Evolutionary conservation across 2,888 invertebrate species (phyloP).

Genomic region (Oxytorus armatus): DNA sequence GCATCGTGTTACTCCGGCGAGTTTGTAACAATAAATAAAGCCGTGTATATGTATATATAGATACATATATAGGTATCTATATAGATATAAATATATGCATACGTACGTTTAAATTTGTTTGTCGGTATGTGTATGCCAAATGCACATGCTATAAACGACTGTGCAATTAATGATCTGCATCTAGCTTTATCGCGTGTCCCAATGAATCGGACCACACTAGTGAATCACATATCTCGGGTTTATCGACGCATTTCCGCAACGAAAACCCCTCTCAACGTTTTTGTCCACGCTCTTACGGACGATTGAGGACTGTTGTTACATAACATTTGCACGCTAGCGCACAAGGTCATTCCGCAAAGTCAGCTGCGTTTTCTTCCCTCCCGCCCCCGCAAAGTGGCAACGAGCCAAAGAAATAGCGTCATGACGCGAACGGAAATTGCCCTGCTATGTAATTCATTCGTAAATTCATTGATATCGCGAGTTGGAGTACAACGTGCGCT

Average conservation of each 20-base stretch:
- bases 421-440: conserved; percentile 25
- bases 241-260: conserved; percentile 17
- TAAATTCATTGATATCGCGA: conserved; percentile 55
- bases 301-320: conserved; percentile 18
- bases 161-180: background rate
- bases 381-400: conserved; percentile 23
- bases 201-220: background rate
- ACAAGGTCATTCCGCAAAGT: conserved; percentile 40
- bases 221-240: background rate
- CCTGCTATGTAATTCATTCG: conserved; percentile 9
- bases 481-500: conserved; percentile 10
- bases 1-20: too few species aligned
- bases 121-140: background rate
- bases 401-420: conserved; percentile 46
- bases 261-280: background rate
- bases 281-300: background rate
- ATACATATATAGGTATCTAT: background rate
- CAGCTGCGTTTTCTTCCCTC: background rate
- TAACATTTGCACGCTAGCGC: conserved; percentile 2
- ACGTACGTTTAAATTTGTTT: background rate
- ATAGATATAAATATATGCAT: background rate
- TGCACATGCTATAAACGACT: background rate
- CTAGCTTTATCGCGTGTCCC: background rate
- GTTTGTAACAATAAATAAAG: background rate
- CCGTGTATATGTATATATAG: background rate